Percentiles rank a stretch among this genome's conserved stretches.
Evolutionary conservation across 1,140 invertebrate species (phyloP).

Genomic region (Nymphalis io): DNA sequence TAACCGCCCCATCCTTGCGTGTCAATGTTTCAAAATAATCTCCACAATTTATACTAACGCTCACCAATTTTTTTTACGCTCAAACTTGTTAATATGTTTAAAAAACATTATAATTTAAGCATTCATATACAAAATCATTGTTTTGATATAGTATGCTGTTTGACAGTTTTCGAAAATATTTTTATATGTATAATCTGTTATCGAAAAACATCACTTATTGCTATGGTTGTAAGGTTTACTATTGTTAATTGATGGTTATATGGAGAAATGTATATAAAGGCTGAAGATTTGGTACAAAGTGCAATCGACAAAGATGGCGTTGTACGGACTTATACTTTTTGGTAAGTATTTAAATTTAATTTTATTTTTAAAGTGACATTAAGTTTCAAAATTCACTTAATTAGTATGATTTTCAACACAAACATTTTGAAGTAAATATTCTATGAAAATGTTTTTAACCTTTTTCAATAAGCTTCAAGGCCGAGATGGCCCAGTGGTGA

Average conservation of each 20-base stretch:
- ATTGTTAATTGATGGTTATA: not conserved
- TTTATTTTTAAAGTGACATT: not conserved
- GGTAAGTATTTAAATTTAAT: not conserved
- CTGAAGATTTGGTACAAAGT: not conserved
- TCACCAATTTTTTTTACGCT: not conserved
- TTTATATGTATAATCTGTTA: not conserved
- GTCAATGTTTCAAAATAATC: not conserved
- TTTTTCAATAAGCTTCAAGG: too few species aligned
- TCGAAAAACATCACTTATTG: not conserved
- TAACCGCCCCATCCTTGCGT: constrained; percentile 49
- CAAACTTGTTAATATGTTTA: not conserved
- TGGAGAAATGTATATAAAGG: not conserved
- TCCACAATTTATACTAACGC: not conserved
- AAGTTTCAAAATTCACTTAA: too few species aligned
- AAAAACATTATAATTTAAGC: not conserved
- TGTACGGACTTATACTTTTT: not conserved
- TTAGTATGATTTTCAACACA: too few species aligned
- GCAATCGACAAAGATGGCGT: not conserved
- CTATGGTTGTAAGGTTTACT: not conserved
- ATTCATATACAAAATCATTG: not conserved
- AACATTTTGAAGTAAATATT: too few species aligned
- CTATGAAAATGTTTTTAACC: too few species aligned
- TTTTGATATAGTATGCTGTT: not conserved
- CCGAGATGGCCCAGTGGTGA: too few species aligned
- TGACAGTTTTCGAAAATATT: not conserved